Evolutionary conservation across 2,888 invertebrate species (phyloP).

Genomic region (Acholoe squamosa): DNA sequence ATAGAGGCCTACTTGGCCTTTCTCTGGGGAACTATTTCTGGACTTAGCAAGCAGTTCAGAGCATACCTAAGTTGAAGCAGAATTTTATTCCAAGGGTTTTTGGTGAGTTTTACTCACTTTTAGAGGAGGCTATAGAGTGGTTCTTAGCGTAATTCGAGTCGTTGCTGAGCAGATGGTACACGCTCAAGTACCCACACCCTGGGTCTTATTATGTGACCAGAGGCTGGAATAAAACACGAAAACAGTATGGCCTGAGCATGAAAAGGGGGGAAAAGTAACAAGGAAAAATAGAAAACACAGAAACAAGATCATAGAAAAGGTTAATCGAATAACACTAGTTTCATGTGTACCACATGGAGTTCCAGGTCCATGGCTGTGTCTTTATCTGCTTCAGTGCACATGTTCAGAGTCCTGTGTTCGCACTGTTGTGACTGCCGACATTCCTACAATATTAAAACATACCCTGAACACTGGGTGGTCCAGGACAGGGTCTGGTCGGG

Average conservation of each 20-base stretch:
- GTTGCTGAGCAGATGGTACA: slow-evolving; percentile 1
- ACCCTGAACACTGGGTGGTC: slow-evolving; percentile 21
- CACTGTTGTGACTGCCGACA: neutral
- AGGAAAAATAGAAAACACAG: neutral
- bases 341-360: neutral
- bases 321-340: slow-evolving; percentile 3
- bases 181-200: too few species aligned
- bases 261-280: neutral
- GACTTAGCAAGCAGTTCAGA: too few species aligned
- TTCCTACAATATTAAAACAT: slow-evolving; percentile 24
- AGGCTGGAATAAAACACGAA: too few species aligned
- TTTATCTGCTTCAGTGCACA: neutral
- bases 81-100: too few species aligned
- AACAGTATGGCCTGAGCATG: too few species aligned
- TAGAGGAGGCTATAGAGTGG: too few species aligned
- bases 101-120: too few species aligned
- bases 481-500: neutral
- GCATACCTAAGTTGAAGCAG: too few species aligned
- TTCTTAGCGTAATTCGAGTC: neutral
- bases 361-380: neutral
- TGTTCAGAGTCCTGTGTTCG: neutral
- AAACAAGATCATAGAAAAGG: neutral
- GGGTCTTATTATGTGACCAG: too few species aligned
- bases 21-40: too few species aligned
- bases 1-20: too few species aligned